These are phyloP conservation scores for Telenomus remus DNA, from an alignment of 1,140 invertebrate species.

Conservation along the genomic window DNA sequence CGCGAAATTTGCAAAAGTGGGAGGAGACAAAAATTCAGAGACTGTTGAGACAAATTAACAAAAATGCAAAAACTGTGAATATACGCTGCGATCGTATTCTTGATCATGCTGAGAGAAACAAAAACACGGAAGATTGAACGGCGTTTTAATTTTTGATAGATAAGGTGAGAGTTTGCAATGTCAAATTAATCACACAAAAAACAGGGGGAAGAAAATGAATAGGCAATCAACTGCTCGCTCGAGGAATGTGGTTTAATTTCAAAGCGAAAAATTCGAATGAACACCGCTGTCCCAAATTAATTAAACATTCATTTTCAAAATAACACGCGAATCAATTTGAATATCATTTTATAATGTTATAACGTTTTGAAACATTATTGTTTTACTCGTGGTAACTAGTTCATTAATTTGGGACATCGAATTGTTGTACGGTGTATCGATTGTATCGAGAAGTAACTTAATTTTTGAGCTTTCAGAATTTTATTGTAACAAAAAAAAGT, in stretches of 20 bases:
- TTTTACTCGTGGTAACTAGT: conserved; percentile 5
- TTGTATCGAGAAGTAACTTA: conserved; percentile 1
- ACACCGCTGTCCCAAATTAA: conserved; percentile 28
- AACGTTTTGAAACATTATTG: background rate
- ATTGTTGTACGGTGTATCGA: conserved; percentile 39
- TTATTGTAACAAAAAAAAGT: background rate
- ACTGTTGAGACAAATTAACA: conserved; percentile 8
- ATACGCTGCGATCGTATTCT: conserved; percentile 13
- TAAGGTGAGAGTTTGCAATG: conserved; percentile 34
- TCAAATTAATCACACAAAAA: conserved; percentile 42
- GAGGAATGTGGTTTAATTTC: conserved; percentile 32
- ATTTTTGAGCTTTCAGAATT: background rate
- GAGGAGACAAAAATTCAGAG: conserved; percentile 10
- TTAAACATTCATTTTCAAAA: background rate
- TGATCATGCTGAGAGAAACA: conserved; percentile 10
- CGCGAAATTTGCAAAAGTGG: background rate
- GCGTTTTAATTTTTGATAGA: conserved; percentile 42
- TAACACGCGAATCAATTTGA: conserved; percentile 4
- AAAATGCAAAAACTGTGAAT: conserved; percentile 35
- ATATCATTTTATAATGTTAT: conserved; percentile 2
- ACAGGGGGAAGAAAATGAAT: conserved; percentile 24
- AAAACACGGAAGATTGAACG: conserved; percentile 4
- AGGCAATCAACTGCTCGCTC: conserved; percentile 29
- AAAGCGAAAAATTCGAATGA: conserved; percentile 20
- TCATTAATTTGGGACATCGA: conserved; percentile 40